Conservation (phyloP, 1,140 invertebrate genomes). For the Drosophila sp. region DNA sequence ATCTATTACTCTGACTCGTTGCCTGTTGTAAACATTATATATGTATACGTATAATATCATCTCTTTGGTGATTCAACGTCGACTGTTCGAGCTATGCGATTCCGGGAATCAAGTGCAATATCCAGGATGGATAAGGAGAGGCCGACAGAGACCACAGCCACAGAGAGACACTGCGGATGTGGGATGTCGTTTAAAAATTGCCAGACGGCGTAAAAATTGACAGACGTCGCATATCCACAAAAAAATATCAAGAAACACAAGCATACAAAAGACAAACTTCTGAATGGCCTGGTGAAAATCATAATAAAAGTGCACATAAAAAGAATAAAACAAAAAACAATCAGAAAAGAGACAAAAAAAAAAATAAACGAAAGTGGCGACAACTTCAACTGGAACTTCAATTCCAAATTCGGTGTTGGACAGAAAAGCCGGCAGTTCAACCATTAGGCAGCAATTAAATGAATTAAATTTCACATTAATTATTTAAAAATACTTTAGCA, state of each 20-base stretch:
- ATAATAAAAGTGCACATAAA: conserved; percentile 34
- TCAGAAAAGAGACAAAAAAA: not conserved
- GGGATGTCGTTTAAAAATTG: conserved; percentile 78
- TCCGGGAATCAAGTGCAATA: conserved; percentile 80
- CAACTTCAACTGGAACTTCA: conserved; percentile 21
- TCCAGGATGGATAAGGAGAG: conserved; percentile 40
- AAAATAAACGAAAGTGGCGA: conserved; percentile 62
- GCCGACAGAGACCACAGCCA: conserved; percentile 6
- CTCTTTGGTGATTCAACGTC: conserved; percentile 42
- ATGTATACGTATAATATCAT: conserved; percentile 19
- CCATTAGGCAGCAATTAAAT: conserved; percentile 67
- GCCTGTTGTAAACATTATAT: conserved; percentile 10
- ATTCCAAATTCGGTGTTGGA: conserved; percentile 22
- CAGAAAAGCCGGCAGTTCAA: conserved; percentile 35
- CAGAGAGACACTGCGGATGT: conserved; percentile 66
- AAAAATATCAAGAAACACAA: not conserved
- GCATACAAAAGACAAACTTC: conserved; percentile 65
- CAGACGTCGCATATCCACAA: conserved; percentile 63
- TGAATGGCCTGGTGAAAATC: conserved; percentile 47
- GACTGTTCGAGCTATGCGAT: conserved; percentile 25
- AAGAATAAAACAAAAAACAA: conserved; percentile 26
- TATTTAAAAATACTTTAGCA: conserved; percentile 49
- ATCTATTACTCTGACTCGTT: conserved; percentile 17
- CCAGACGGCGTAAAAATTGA: conserved; percentile 79
- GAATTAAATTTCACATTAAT: conserved; percentile 79